Percentiles rank a stretch among this genome's conserved stretches.
Conservation (phyloP, 1,140 invertebrate genomes). For the Drosophila nebulosa region DNA sequence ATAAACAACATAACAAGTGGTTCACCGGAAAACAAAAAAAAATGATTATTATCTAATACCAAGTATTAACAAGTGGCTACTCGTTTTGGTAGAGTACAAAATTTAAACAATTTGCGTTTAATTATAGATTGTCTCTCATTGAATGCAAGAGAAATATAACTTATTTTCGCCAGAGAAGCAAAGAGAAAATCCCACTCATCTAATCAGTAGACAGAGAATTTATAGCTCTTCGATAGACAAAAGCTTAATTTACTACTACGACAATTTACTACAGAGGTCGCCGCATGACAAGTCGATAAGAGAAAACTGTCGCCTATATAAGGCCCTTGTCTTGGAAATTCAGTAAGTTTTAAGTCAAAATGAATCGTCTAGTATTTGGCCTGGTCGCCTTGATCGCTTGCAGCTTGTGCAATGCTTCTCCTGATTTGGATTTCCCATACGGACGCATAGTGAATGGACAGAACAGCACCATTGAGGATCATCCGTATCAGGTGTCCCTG, state of each 20-base stretch:
- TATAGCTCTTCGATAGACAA: constrained; percentile 1
- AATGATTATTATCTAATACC: too few species aligned
- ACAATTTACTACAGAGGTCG: not conserved
- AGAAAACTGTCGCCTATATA: not conserved
- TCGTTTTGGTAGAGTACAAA: too few species aligned
- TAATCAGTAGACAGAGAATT: not conserved
- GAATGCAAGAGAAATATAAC: not conserved
- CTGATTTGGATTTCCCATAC: constrained; percentile 52
- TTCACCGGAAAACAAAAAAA: too few species aligned
- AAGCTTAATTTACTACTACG: constrained; percentile 40
- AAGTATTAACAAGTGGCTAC: too few species aligned
- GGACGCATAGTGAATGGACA: constrained; percentile 63
- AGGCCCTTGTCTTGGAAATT: not conserved
- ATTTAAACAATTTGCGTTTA: not conserved
- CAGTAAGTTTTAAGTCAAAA: constrained; percentile 45
- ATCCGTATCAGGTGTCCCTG: constrained; percentile 66
- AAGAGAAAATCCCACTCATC: not conserved
- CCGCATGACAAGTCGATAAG: not conserved
- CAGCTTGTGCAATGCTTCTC: constrained; percentile 18
- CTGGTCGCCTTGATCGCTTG: constrained; percentile 42
- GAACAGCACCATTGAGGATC: constrained; percentile 34
- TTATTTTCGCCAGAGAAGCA: not conserved
- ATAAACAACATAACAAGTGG: too few species aligned
- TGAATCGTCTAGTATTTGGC: constrained; percentile 51
- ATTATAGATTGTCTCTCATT: not conserved